Percentiles rank a stretch among this genome's conserved stretches.
Conservation (phyloP, 2,888 invertebrate species). For the Sericinus montela region DNA sequence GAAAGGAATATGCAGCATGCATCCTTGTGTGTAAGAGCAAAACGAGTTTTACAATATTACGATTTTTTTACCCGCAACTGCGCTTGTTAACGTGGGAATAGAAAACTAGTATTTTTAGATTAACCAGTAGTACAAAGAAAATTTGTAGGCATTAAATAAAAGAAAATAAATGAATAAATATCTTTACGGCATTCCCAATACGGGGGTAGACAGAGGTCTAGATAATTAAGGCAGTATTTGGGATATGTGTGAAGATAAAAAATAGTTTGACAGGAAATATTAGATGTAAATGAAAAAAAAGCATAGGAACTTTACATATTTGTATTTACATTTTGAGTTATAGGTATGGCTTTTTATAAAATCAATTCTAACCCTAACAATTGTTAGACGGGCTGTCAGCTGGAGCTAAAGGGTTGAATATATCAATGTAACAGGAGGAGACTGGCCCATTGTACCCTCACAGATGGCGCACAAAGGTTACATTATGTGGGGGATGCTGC, state of each 20-base stretch:
- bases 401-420: conserved; percentile 55
- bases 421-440: conserved; percentile 48
- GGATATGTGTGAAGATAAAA: too few species aligned
- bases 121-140: too few species aligned
- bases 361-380: conserved; percentile 27
- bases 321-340: too few species aligned
- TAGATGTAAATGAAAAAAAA: too few species aligned
- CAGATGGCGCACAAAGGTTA: conserved; percentile 54
- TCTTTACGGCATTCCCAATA: too few species aligned
- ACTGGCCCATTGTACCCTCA: conserved; percentile 31
- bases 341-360: conserved; percentile 11
- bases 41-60: conserved; percentile 53
- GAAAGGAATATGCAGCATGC: conserved; percentile 43
- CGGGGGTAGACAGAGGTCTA: too few species aligned
- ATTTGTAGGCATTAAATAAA: too few species aligned
- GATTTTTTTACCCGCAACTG: conserved; percentile 48
- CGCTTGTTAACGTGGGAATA: conserved; percentile 63
- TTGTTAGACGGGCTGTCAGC: neutral
- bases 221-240: too few species aligned
- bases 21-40: conserved; percentile 34
- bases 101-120: neutral
- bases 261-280: too few species aligned
- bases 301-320: too few species aligned
- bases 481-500: conserved; percentile 25
- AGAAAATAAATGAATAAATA: too few species aligned